Conservation (phyloP, 2,113 vertebrate species). For the Canis aureus region DNA sequence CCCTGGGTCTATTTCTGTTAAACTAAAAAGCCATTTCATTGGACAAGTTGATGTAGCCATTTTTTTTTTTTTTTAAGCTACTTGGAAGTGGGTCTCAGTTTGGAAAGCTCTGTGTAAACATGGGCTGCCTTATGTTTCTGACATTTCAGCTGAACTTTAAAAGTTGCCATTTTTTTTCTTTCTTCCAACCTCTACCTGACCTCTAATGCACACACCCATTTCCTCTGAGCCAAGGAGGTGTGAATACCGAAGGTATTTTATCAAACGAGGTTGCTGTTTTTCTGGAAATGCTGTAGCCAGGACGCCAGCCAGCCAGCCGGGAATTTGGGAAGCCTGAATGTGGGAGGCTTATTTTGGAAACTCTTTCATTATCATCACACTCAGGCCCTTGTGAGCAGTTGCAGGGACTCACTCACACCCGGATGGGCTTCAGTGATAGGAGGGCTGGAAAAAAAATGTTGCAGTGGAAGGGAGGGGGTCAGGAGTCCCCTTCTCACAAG, state of each 20-base stretch:
- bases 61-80: constrained; percentile 53
- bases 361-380: constrained; percentile 77
- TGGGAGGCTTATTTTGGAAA: constrained; percentile 86
- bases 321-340: constrained; percentile 81
- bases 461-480: background rate
- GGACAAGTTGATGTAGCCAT: background rate
- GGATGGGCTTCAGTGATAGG: constrained; percentile 42
- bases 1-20: constrained; percentile 55
- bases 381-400: constrained; percentile 37
- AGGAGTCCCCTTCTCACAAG: constrained; percentile 6
- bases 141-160: constrained; percentile 66
- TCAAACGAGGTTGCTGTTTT: constrained; percentile 84
- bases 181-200: constrained; percentile 74
- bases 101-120: constrained; percentile 70
- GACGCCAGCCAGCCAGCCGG: constrained; percentile 75
- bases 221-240: constrained; percentile 41
- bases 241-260: constrained; percentile 85
- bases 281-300: constrained; percentile 79
- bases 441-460: constrained; percentile 36
- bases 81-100: constrained; percentile 41
- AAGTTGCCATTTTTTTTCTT: background rate
- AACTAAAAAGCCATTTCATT: constrained; percentile 45
- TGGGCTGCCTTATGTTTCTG: constrained; percentile 50
- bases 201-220: constrained; percentile 75
- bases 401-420: background rate